Conservation (phyloP, 2,797 vertebrate genomes). For the Gallinago stenura region DNA sequence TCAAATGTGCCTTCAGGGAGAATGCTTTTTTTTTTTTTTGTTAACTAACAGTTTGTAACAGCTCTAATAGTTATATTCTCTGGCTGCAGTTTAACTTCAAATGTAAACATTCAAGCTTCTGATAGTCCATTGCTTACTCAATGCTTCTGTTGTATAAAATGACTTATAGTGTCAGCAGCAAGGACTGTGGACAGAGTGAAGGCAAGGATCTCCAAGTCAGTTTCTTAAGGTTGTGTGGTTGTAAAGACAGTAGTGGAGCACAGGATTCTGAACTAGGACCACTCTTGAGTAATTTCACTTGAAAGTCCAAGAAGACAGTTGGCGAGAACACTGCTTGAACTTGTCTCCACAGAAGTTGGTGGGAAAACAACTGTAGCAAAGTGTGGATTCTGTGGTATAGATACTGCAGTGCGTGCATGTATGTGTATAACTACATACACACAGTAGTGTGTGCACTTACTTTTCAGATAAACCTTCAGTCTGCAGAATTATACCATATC, state of each 20-base stretch:
- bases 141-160: neutral
- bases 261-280: neutral
- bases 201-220: neutral
- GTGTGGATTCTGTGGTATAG: neutral
- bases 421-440: neutral
- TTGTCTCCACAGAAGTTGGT: neutral
- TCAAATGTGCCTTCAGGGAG: neutral
- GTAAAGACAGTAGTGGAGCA: neutral
- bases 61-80: neutral
- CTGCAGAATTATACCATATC: neutral
- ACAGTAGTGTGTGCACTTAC: neutral
- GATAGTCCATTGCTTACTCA: neutral
- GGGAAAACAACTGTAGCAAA: neutral
- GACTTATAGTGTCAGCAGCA: neutral
- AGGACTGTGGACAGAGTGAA: neutral
- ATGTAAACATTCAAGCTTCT: neutral
- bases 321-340: neutral
- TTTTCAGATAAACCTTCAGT: neutral
- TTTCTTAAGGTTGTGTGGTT: neutral
- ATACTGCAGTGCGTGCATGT: neutral
- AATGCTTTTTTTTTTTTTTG: neutral
- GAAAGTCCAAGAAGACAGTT: neutral
- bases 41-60: neutral
- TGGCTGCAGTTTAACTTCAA: neutral
- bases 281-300: neutral